Evolutionary conservation across 2,888 invertebrate genomes (phyloP), one percentile per base, ranked within the genome.

Genomic region (Lycophotia porphyrea): DNA sequence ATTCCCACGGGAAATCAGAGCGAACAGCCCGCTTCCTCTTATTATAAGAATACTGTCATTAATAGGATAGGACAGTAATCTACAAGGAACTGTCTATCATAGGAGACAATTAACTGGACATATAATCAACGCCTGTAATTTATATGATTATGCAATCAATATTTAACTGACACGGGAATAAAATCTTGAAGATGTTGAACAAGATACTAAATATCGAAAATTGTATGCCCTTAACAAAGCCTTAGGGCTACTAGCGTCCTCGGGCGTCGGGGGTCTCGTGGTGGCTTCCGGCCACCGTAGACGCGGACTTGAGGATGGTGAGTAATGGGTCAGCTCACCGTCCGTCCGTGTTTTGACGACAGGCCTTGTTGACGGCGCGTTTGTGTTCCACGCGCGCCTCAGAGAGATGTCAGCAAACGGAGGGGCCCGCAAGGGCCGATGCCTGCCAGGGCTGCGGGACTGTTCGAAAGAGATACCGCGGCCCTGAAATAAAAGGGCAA

Each of bases 1-100:
- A 66, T 66, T 87, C 87, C 73, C 84, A 85, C 81, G 87, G 85
- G 87, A 87, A 87, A 85, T 87, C 71, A 84, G 68, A 78, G 65
- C 68, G 65, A 60, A 76, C 63, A 18, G 44, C 27, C 42, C 42
- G 36, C 55, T 79, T 85, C 85, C 86, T 76, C 72, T 77, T 77
- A 76, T 74, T 79, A 78, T 64, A 67, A 24, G 21, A 76, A 68
- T 52, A 55, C 58, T 77, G 73, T 47, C 67, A 81, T 81, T 81
- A 70, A 61, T 44, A 70, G 47, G 67, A 61, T 44, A 70, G 47
- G 67, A 58, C 63, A 61, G 65, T 4, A 64, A 39, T 67, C 58
- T 73, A 21, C 47, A 55, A 68, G 21, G 47, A 67, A 31, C 66
- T 47, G 31, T 15, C 55, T 64, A 42, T 63, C 67, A 63, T 7